Percentiles rank a stretch among this genome's conserved stretches.
Conservation (phyloP, 1,140 invertebrate genomes). For the Diorhabda sublineata region DNA sequence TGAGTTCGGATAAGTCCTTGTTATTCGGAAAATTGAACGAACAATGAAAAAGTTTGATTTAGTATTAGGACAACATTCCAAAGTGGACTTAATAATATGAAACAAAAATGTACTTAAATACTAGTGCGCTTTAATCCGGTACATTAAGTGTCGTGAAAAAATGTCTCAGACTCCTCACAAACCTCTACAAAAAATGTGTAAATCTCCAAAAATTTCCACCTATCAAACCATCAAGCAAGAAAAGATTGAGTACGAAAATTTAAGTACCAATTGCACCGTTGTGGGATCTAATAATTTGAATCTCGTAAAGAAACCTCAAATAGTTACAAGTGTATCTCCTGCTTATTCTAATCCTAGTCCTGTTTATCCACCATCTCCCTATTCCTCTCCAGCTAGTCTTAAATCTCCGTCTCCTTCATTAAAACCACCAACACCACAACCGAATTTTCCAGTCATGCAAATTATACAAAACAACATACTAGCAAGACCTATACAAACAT, state of each 20-base stretch:
- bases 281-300: slow-evolving; percentile 46
- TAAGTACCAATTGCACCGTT: slow-evolving; percentile 46
- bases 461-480: slow-evolving; percentile 43
- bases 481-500: slow-evolving; percentile 37
- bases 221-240: slow-evolving; percentile 36
- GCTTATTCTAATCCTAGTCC: slow-evolving; percentile 45
- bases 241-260: slow-evolving; percentile 44
- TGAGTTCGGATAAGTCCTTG: slow-evolving; percentile 43
- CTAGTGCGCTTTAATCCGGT: slow-evolving; percentile 28
- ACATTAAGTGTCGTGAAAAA: slow-evolving; percentile 36
- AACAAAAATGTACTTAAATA: slow-evolving; percentile 28
- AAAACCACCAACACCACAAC: slow-evolving; percentile 43
- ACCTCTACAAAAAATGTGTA: slow-evolving; percentile 45
- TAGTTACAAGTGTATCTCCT: slow-evolving; percentile 42
- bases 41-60: slow-evolving; percentile 17
- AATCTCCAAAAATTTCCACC: slow-evolving; percentile 44
- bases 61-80: slow-evolving; percentile 28
- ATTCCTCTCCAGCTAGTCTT: slow-evolving; percentile 42
- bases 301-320: slow-evolving; percentile 45
- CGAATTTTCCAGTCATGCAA: slow-evolving; percentile 45
- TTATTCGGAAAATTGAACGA: neutral
- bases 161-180: slow-evolving; percentile 46
- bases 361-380: slow-evolving; percentile 42
- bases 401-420: slow-evolving; percentile 44
- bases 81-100: slow-evolving; percentile 15